Conservation (phyloP, 2,113 vertebrate genomes). For the Pluvialis apricaria region DNA sequence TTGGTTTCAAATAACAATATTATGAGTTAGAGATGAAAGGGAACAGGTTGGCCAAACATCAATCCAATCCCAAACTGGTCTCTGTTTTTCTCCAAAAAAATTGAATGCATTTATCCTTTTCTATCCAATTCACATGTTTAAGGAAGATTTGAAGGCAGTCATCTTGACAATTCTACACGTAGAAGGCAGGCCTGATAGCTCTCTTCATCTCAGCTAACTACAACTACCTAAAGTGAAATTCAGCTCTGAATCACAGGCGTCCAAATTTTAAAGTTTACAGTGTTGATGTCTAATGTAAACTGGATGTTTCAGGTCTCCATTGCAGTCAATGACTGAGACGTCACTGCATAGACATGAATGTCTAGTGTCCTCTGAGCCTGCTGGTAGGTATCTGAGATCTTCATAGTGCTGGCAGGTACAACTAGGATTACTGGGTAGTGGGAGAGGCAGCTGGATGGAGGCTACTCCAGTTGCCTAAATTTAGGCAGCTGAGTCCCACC, state of each 20-base stretch:
- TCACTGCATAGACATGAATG: not conserved
- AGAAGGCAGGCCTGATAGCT: not conserved
- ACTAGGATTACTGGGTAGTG: not conserved
- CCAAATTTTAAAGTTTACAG: not conserved
- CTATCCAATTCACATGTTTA: constrained; percentile 29
- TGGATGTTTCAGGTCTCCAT: not conserved
- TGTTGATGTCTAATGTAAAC: not conserved
- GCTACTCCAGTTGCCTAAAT: not conserved
- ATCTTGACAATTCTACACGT: not conserved
- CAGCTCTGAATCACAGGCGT: not conserved
- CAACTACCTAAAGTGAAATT: not conserved
- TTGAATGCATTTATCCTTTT: not conserved
- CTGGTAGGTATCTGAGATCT: not conserved
- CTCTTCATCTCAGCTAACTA: not conserved
- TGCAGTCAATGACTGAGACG: not conserved
- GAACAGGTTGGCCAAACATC: constrained; percentile 41
- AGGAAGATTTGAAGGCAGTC: not conserved
- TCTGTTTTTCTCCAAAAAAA: not conserved
- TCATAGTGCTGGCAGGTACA: not conserved
- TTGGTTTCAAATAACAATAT: constrained; percentile 52
- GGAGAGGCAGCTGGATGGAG: not conserved
- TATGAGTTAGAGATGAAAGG: constrained; percentile 46
- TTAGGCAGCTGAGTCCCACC: not conserved
- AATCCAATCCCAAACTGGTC: constrained; percentile 9
- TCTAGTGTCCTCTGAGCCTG: not conserved